Evolutionary conservation across 1,140 invertebrate species (phyloP).

Genomic region (Zeugodacus cucurbitae): DNA sequence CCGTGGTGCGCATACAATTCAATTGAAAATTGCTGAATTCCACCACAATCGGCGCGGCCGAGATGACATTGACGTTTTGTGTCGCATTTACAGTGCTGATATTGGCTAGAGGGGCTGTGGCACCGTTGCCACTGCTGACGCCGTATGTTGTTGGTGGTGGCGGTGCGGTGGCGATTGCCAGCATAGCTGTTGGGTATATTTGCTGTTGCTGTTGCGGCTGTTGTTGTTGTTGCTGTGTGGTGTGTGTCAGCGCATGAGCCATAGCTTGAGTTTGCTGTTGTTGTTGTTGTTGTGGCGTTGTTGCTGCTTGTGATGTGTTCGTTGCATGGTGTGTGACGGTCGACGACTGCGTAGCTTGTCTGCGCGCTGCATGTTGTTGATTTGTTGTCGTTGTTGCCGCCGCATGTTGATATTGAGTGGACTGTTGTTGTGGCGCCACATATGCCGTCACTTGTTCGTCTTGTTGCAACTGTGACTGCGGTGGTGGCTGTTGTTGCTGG

Average conservation of each 20-base stretch:
- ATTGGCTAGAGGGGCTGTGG: background rate
- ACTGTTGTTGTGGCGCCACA: background rate
- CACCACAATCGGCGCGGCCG: slow-evolving; percentile 46
- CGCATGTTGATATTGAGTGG: background rate
- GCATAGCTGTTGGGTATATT: slow-evolving; percentile 41
- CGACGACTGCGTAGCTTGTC: background rate
- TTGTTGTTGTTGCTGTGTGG: slow-evolving; percentile 33
- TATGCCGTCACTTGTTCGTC: background rate
- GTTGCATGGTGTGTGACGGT: background rate
- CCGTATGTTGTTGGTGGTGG: background rate
- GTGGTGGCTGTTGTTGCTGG: background rate
- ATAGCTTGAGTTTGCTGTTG: background rate
- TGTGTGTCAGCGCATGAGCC: background rate
- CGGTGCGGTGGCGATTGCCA: slow-evolving; percentile 39
- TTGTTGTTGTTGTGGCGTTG: background rate
- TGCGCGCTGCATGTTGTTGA: background rate
- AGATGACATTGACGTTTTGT: slow-evolving; percentile 47
- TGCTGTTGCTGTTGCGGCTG: slow-evolving; percentile 39
- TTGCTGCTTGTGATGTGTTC: background rate
- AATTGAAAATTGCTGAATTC: slow-evolving; percentile 45
- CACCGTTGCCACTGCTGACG: background rate
- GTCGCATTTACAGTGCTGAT: slow-evolving; percentile 14
- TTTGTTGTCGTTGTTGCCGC: background rate
- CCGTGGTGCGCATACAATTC: slow-evolving; percentile 41
- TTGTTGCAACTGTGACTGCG: background rate